Base-by-base conservation (phyloP, 2,113 vertebrate species). In the Saguinus imperator region DNA sequence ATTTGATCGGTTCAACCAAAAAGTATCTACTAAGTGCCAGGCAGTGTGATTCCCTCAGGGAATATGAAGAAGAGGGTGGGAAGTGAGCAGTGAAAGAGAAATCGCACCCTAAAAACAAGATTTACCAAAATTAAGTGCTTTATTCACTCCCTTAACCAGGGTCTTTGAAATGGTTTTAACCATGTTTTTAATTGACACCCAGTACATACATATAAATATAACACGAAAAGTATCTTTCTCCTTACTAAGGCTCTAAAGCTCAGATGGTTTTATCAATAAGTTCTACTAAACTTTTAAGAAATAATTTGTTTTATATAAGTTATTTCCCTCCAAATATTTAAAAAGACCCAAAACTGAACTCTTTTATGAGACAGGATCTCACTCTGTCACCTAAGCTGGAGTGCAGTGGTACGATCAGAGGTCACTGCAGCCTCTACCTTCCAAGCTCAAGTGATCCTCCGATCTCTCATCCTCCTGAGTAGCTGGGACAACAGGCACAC, bases 51-150 rank as follows among this genome's bases (percentile, higher is more conserved):
- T n/a, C 72, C 3, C 11, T 11, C 2, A 1, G 45, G 45, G 5
- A n/a, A 3, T 6, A 4, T n/a, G 45, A 45, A 21, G 52, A 66
- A 29, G 23, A 48, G 57, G 8, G 20, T 10, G n/a, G 12, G 9
- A 14, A 2, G 27, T 4, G 0, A 37, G 6, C 8, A 48, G 48
- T 8, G 58, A n/a, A 25, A 4, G 45, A 20, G 20, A 18, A 40
- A 5, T 18, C 0, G 27, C 16, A 1, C 6, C n/a, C 70, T 40
- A 4, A 27, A 48, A 14, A 9, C 57, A 32, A 27, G 10, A 25
- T 11, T 5, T 17, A 11, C 13, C 1, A 23, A 43, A 13, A 43
- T 0, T 10, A 14, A 37, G 40, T 5, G 45, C 40, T 6, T 43
- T 8, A 40, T 13, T 8, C 20, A 25, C 45, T 50, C 17, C 43